Evolutionary conservation across 1,140 invertebrate species (phyloP).

Genomic region (Sitophilus oryzae): DNA sequence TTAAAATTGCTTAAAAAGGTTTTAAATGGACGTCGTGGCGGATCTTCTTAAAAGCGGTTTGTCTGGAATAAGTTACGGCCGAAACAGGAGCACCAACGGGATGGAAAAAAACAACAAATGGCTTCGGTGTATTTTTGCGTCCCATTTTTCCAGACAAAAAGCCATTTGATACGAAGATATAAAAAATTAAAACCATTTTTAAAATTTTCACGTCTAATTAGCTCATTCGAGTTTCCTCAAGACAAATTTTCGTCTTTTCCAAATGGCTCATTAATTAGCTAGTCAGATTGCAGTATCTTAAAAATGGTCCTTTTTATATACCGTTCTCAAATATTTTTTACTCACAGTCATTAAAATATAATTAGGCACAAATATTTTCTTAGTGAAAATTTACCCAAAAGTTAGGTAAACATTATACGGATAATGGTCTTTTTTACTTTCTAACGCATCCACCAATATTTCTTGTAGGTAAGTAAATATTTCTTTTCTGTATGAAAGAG

Average conservation of each 20-base stretch:
- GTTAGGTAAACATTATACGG: too few relatives aligned
- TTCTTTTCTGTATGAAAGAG: too few relatives aligned
- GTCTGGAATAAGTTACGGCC: conserved; percentile 2
- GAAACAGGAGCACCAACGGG: background rate
- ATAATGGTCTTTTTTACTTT: too few relatives aligned
- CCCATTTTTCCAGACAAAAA: background rate
- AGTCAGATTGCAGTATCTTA: too few relatives aligned
- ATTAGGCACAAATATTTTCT: too few relatives aligned
- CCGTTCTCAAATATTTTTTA: too few relatives aligned
- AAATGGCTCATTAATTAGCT: too few relatives aligned
- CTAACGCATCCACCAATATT: too few relatives aligned
- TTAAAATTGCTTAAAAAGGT: conserved; percentile 22
- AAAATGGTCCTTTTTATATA: too few relatives aligned
- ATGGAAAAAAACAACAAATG: background rate
- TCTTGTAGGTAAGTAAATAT: too few relatives aligned
- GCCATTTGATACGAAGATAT: background rate
- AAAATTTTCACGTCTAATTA: background rate
- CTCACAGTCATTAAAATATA: too few relatives aligned
- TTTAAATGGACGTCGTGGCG: conserved; percentile 20
- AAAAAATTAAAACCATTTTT: background rate
- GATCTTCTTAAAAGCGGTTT: conserved; percentile 13
- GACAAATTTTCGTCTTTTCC: background rate
- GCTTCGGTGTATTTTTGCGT: background rate
- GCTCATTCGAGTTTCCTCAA: background rate
- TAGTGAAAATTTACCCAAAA: too few relatives aligned